These are phyloP conservation scores for Pocillopora damicornis DNA, from an alignment of 64 coral and sea anemone species.

Conservation along the genomic window DNA sequence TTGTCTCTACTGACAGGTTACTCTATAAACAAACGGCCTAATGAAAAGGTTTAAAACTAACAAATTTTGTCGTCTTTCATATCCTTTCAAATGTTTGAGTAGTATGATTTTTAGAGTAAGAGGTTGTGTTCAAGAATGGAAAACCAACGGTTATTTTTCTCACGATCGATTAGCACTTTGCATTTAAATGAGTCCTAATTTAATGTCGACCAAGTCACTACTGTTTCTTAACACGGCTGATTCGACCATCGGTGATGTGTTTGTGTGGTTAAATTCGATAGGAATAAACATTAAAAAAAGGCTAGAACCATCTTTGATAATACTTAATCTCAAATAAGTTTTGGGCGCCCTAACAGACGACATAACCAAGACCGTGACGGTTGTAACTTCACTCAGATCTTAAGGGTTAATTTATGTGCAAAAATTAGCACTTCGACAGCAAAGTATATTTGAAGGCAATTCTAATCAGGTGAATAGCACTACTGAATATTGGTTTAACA, in stretches of 20 bases:
- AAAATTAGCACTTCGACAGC: background rate
- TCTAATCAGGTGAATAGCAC: too few species aligned
- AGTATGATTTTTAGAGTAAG: too few species aligned
- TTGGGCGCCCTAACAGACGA: background rate
- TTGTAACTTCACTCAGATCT: background rate
- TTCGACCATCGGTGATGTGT: background rate
- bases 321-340: background rate
- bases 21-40: constrained; percentile 22
- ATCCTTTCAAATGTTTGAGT: background rate
- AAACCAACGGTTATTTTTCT: background rate
- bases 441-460: too few species aligned
- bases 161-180: background rate
- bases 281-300: background rate
- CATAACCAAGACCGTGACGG: background rate
- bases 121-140: background rate
- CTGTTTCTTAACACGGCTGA: background rate
- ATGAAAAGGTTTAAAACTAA: background rate
- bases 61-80: background rate
- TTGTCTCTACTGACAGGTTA: constrained; percentile 24
- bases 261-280: background rate
- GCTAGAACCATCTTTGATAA: background rate
- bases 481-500: too few species aligned
- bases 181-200: background rate
- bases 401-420: background rate
- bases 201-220: background rate